Conservation (phyloP, 2,888 invertebrate species). For the Augiades crinisus region DNA sequence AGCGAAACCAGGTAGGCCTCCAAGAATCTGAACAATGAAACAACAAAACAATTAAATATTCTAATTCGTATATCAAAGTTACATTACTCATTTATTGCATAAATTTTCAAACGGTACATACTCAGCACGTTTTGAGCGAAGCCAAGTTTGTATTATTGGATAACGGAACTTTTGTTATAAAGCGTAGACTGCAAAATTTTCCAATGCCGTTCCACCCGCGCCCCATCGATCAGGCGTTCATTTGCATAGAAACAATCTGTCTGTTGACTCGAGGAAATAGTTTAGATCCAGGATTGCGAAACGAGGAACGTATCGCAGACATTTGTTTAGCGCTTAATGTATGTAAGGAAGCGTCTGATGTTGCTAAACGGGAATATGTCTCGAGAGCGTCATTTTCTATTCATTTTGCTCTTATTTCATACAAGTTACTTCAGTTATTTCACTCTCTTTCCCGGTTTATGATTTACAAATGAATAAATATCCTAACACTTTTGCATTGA, state of each 20-base stretch:
- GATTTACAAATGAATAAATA: slow-evolving; percentile 16
- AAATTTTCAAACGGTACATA: too few relatives aligned
- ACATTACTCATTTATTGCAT: too few relatives aligned
- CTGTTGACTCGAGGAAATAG: slow-evolving; percentile 7
- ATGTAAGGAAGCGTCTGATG: slow-evolving; percentile 19
- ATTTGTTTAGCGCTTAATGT: slow-evolving; percentile 7
- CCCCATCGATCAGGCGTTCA: slow-evolving; percentile 8
- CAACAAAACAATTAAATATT: too few relatives aligned
- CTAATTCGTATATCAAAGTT: too few relatives aligned
- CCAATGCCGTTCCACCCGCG: background rate
- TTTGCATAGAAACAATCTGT: slow-evolving; percentile 18
- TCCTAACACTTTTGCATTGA: slow-evolving; percentile 6
- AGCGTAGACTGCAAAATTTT: background rate
- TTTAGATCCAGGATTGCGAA: background rate
- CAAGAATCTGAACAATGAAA: too few relatives aligned
- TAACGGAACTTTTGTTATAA: background rate
- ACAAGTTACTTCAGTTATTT: slow-evolving; percentile 21
- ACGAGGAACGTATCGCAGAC: background rate
- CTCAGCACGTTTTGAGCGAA: too few relatives aligned
- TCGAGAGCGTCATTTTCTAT: slow-evolving; percentile 19
- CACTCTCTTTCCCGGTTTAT: slow-evolving; percentile 1
- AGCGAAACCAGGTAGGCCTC: too few relatives aligned
- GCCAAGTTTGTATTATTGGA: too few relatives aligned
- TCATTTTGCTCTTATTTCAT: slow-evolving; percentile 24
- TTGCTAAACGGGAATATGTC: slow-evolving; percentile 18